Base-by-base conservation (phyloP, 2,113 vertebrate species). In the Lagopus muta region DNA sequence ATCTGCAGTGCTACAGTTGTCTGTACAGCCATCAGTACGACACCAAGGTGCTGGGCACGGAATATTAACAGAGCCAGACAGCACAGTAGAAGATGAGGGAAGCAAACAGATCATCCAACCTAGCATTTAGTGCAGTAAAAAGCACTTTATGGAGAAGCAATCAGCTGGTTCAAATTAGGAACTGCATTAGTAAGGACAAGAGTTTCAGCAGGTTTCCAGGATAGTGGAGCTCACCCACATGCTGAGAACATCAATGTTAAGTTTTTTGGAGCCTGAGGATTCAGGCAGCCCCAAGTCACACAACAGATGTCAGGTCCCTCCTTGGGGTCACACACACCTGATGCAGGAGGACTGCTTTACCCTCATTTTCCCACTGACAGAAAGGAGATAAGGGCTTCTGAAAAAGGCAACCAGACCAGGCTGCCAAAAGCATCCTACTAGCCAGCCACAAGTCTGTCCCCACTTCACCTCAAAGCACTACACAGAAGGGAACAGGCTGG, bases 241-340 rank as follows among this genome's bases (percentile, higher is more conserved):
- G 28, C 62, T 16, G 10, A 83, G 24, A 42, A 65, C 45, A 55
- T 11, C 17, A 32, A 11, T 11, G 30, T 30, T 57, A 57, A 57
- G 17, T 11, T 57, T 57, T 57, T 19, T 19, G 16, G 28, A 55
- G 52, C 52, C 52, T 30, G 52, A 28, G 28, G 17, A 55, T 10
- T 55, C 52, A 17, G 16, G 52, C 52, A 55, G 52, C 52, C 52
- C 52, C 17, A 28, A 55, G 52, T 55, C 52, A 55, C 17, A 30
- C 28, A 45, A 60, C 1, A 0, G 14, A 34, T 0, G 0, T 48
- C 47, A 27, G 42, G 45, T 42, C 16, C 40, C 58, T 57, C 3
- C 40, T 6, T 18, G 30, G 17, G 24, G 60, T 61, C 32, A 34
- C 32, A 28, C 18, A 9, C 3, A 13, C 67, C 43, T 34, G 38